phyloP scores from a whole-genome alignment of 2,888 invertebrate species.

The Keiferia lycopersicella region DNA sequence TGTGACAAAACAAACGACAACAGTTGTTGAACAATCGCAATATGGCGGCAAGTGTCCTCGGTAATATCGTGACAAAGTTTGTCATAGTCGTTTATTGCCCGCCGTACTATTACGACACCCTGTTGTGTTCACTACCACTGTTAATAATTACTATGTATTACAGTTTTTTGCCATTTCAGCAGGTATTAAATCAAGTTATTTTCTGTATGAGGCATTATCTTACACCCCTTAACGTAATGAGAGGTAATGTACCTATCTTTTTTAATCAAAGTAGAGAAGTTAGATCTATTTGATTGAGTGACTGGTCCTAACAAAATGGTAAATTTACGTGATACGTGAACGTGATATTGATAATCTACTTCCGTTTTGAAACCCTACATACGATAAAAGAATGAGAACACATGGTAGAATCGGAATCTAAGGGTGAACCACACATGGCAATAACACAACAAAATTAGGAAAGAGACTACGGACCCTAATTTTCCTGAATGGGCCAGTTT shows the following conservation, averaged over 20 bases:
- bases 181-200: too few species aligned
- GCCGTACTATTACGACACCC: slow-evolving; percentile 36
- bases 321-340: too few species aligned
- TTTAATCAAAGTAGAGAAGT: too few species aligned
- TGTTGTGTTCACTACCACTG: slow-evolving; percentile 11
- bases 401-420: slow-evolving; percentile 26
- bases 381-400: slow-evolving; percentile 6
- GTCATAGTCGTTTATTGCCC: slow-evolving; percentile 40
- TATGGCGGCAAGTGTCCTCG: slow-evolving; percentile 38
- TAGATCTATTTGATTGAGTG: too few species aligned
- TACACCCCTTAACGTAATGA: too few species aligned
- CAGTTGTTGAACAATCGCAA: slow-evolving; percentile 41
- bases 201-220: too few species aligned
- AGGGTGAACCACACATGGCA: slow-evolving; percentile 33
- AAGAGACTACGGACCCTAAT: slow-evolving; percentile 31
- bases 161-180: background rate
- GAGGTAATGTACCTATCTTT: too few species aligned
- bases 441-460: slow-evolving; percentile 35
- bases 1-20: slow-evolving; percentile 35
- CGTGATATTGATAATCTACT: too few species aligned
- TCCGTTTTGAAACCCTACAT: too few species aligned
- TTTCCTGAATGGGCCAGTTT: slow-evolving; percentile 34
- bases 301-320: too few species aligned
- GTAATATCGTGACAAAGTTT: slow-evolving; percentile 45
- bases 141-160: background rate